Base-by-base conservation (phyloP, 2,888 invertebrate species). In the Malthinus flaveolus region DNA sequence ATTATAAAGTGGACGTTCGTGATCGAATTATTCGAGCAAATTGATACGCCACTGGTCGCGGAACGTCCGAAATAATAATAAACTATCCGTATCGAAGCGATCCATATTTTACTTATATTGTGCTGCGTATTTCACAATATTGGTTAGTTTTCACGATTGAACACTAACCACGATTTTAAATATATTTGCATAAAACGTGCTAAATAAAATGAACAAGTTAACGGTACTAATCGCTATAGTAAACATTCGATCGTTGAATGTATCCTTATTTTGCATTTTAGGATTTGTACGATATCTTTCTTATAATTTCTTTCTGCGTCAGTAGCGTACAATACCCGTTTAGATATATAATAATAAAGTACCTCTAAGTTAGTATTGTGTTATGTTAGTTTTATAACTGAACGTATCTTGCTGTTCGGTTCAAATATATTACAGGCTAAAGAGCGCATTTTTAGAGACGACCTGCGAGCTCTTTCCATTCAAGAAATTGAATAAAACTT, bases 211-310 rank as follows among this genome's bases (percentile, higher is more conserved):
- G 67, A 71, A 72, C 73, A 73, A 58, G 49, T 59, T 73, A 74
- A 73, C 74, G 73, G 73, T 71, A 67, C 23, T 36, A 47, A 54
- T 56, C 53, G 60, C 61, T 65, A 67, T 68, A 67, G 65, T 73
- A 73, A 73, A 70, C 66, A 73, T 68, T 67, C 69, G 68, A 70
- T 73, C 72, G 74, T 75, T 75, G 74, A 23, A 23, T 23, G 23
- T 75, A 74, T 73, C 73, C 75, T 73, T 73, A 75, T 73, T 53
- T 49, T 52, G 11, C 35, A 52, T 53, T 48, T 49, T 53, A 23
- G 23, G 23, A n/a, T 35, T 35, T 23, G 23, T 23, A 23, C 23
- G 23, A 23, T 23, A 23, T 23, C 23, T 23, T 23, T 23, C 23
- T 23, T 23, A 23, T 23, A 23, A 23, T 23, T 23, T 23, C 23